Evolutionary conservation across 2,797 vertebrate species (phyloP), one percentile per base, ranked within the genome.

Genomic region (Sebastes steindachneri): DNA sequence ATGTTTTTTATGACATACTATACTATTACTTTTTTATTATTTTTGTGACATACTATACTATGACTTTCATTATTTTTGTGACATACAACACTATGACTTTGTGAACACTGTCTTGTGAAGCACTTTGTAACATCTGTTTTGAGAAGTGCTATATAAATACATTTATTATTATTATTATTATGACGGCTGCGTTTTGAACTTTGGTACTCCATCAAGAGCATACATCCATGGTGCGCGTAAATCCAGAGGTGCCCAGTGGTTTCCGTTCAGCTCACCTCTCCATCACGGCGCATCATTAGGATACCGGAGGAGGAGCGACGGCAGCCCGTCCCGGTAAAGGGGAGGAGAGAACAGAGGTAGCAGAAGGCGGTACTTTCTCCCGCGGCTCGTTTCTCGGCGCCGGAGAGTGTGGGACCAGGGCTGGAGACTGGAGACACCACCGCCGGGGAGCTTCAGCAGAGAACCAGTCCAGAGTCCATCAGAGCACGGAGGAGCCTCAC

Each of bases 401-500:
- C 88, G 93, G 93, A 94, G 95, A 95, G 94, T 94, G 92, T 90
- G 94, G 95, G 95, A 95, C 94, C 94, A 94, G 95, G 95, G 96
- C 96, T 96, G 95, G 95, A 96, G 95, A 96, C 35, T 37, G 35
- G 35, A 37, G 35, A 37, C 93, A 96, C 35, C 37, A 41, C 91
- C 92, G 95, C 94, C 93, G 93, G 93, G 94, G 93, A 95, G 93
- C 93, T 95, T 93, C 92, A 94, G 89, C 93, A 94, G 86, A 90
- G 87, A 90, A 86, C 86, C 92, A 95, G 95, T 96, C 95, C 96
- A 95, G 35, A 37, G 35, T 37, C 35, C 35, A 37, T 37, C 35
- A 37, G 35, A 37, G 95, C 95, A 95, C 95, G 95, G 91, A 97
- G 95, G 91, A 97, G 95, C 94, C 94, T 94, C 93, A 96, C 95